phyloP scores from a whole-genome alignment of 2,888 invertebrate genomes.

The Andrena chrysosceles region DNA sequence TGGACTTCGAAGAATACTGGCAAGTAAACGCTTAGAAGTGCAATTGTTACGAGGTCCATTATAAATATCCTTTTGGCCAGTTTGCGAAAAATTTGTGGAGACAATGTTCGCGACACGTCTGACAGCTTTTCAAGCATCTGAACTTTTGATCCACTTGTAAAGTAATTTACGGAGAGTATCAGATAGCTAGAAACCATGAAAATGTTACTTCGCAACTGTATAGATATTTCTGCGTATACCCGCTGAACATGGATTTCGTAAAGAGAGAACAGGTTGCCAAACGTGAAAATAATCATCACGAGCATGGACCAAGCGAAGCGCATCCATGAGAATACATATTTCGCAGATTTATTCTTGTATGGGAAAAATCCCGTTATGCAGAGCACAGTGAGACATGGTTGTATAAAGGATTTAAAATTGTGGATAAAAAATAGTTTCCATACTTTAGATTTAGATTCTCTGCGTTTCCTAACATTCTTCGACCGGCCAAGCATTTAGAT shows the following conservation, averaged over 20 bases:
- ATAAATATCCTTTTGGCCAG: slow-evolving; percentile 63
- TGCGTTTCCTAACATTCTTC: neutral
- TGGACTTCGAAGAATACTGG: slow-evolving; percentile 24
- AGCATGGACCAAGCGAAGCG: slow-evolving; percentile 60
- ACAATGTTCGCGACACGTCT: slow-evolving; percentile 61
- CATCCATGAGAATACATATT: slow-evolving; percentile 49
- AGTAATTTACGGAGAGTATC: slow-evolving; percentile 57
- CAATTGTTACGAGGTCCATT: slow-evolving; percentile 68
- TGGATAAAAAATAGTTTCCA: slow-evolving; percentile 64
- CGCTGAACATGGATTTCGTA: slow-evolving; percentile 65
- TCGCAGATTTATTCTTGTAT: slow-evolving; percentile 55
- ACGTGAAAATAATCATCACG: slow-evolving; percentile 30
- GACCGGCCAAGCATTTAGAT: neutral
- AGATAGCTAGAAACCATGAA: slow-evolving; percentile 62
- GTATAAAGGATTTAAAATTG: slow-evolving; percentile 72
- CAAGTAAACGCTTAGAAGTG: slow-evolving; percentile 61
- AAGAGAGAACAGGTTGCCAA: slow-evolving; percentile 7
- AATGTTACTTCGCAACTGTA: slow-evolving; percentile 42
- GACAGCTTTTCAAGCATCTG: slow-evolving; percentile 61
- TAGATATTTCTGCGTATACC: neutral
- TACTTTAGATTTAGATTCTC: slow-evolving; percentile 13
- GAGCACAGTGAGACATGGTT: slow-evolving; percentile 63
- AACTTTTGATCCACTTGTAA: slow-evolving; percentile 49
- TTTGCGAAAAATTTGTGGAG: slow-evolving; percentile 52
- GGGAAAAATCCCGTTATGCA: slow-evolving; percentile 72